Evolutionary conservation across 2,888 invertebrate genomes (phyloP), one percentile per base, ranked within the genome.

Genomic region (Hedychridium roseum): DNA sequence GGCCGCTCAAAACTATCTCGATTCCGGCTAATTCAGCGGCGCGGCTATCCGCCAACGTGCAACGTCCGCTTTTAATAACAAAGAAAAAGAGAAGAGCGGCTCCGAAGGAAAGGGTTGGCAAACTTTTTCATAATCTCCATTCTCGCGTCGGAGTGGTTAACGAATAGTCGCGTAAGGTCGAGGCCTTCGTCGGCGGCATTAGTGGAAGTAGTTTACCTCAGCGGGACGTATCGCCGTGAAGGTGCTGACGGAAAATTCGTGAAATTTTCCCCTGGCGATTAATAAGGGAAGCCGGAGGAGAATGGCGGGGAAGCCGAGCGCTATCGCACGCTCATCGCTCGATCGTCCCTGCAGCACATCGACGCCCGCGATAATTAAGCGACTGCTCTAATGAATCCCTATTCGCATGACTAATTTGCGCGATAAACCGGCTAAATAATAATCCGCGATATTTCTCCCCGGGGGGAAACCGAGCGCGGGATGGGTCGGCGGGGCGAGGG

Each of bases 381-480:
- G 48, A 57, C 48, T 63, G 50, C 56, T 60, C 59, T 67, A 67
- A 68, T 66, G 68, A 68, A 64, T 67, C 67, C 56, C 63, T 62
- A 60, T 60, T 64, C 59, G 63, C 60, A 61, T 64, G 57, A 61
- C 63, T 67, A 68, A 68, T 68, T 63, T 61, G 61, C 39, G 50
- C 61, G 65, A 61, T 66, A 65, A 66, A 60, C 61, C 54, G 65
- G 60, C 56, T 66, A 66, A 66, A 66, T 65, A 66, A 66, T 65
- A 66, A 64, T 65, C 51, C 64, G 48, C 52, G 53, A 65, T 65
- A 65, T 65, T 65, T 64, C 65, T 60, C 64, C 50, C 58, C 47
- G 27, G 59, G 54, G 52, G 44, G 51, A 54, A 52, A 46, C 38
- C 43, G n/a, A 32, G 37, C 52, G 49, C 47, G 60, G 60, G 28